Conservation (phyloP, 2,113 vertebrate genomes). For the Struthio camelus region DNA sequence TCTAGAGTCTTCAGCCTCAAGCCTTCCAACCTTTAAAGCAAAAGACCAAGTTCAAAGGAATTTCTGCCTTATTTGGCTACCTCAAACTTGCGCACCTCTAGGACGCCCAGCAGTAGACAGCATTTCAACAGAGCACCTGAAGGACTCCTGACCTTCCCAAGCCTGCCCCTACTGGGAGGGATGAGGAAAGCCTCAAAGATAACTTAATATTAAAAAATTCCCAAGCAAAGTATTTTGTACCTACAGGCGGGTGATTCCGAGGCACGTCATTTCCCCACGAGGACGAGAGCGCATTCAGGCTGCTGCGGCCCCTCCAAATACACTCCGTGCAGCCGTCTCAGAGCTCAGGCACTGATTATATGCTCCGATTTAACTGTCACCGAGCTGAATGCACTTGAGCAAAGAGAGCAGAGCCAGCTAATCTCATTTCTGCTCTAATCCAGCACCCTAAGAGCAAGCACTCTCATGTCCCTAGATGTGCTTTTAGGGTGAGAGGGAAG, state of each 20-base stretch:
- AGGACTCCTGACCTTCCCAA: background rate
- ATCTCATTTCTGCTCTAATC: slow-evolving; percentile 49
- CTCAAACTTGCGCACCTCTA: background rate
- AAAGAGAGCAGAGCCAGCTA: background rate
- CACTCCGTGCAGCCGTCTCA: fast-evolving
- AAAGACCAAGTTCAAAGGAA: background rate
- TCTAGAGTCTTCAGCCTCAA: background rate
- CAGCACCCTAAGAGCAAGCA: background rate
- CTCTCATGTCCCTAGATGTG: background rate
- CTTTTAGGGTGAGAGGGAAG: background rate
- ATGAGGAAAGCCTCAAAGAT: background rate
- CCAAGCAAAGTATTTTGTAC: background rate
- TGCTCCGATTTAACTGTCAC: slow-evolving; percentile 20
- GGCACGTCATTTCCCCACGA: background rate
- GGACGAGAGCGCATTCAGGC: background rate
- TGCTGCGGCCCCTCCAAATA: background rate
- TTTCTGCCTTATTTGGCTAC: background rate
- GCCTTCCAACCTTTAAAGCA: background rate
- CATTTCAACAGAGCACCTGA: background rate
- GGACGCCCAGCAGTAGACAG: background rate
- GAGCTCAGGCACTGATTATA: background rate
- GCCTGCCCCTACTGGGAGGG: fast-evolving
- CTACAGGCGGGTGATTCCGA: slow-evolving; percentile 37
- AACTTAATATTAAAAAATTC: background rate
- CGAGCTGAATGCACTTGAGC: fast-evolving